Evolutionary conservation across 2,888 invertebrate genomes (phyloP).

Genomic region (Dryococelus australis): DNA sequence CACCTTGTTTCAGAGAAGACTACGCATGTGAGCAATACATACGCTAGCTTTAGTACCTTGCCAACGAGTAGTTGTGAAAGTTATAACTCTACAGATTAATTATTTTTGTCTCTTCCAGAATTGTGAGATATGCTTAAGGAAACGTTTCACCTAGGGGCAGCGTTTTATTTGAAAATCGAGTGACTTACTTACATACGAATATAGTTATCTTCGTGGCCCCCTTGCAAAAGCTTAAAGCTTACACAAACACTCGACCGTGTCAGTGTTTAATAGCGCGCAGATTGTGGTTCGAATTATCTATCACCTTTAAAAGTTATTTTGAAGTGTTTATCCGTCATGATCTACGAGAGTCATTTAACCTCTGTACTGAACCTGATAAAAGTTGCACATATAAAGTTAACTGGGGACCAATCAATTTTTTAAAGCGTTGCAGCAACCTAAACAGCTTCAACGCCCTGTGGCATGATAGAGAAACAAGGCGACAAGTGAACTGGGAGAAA

Average conservation of each 20-base stretch:
- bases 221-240: too few relatives aligned
- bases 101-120: too few relatives aligned
- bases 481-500: background rate
- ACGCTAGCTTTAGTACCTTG: too few relatives aligned
- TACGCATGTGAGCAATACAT: too few relatives aligned
- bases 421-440: background rate
- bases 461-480: background rate
- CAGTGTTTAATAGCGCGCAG: background rate
- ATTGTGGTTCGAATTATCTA: background rate
- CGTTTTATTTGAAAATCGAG: too few relatives aligned
- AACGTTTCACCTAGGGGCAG: too few relatives aligned
- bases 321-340: background rate
- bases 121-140: too few relatives aligned
- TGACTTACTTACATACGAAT: too few relatives aligned
- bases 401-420: background rate
- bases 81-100: too few relatives aligned
- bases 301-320: background rate
- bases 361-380: slow-evolving; percentile 7
- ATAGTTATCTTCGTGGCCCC: too few relatives aligned
- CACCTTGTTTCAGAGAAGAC: too few relatives aligned
- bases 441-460: background rate
- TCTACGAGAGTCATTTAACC: background rate
- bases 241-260: background rate
- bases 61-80: too few relatives aligned
- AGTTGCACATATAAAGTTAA: background rate